Evolutionary conservation across 2,888 invertebrate genomes (phyloP), one percentile per base, ranked within the genome.

Genomic region (Andrena dorsata): DNA sequence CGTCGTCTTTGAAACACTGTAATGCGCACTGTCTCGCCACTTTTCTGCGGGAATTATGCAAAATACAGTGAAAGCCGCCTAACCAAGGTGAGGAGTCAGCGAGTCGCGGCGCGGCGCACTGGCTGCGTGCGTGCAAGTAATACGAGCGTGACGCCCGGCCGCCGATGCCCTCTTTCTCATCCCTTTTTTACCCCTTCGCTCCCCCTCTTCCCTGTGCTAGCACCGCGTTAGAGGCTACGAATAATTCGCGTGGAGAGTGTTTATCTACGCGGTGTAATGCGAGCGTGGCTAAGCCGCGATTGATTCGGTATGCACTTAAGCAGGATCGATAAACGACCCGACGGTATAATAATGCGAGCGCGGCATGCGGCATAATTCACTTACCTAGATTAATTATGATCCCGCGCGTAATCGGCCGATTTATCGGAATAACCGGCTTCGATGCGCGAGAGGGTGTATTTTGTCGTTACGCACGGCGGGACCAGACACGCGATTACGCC

Each of bases 351-450:
- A 56, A 53, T 8, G 28, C 30, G 47, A 60, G 49, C 35, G 49
- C 26, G 28, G 47, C 71, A 60, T 63, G 65, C 75, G 53, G 76
- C 82, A 77, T 86, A 84, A 89, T 86, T 90, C 86, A 80, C 49
- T 70, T 61, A 20, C 26, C 51, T 26, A 81, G 88, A 90, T 89
- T 90, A 90, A 90, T 90, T 90, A 89, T 85, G 83, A 84, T 87
- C 86, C 77, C 74, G 72, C 73, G 80, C 83, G 86, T 87, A 88
- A 90, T 89, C 86, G 87, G 85, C 78, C 86, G 70, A 89, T 90
- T 90, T 88, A 88, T 87, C 84, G 85, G 65, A 56, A 76, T 66
- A 70, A 80, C 65, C 51, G 69, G 73, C 69, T 28, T 20, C 41
- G 49, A 41, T 4, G 23, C 20, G 30, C 20, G 69, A 20, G 20